Percentiles rank a stretch among this genome's conserved stretches.
phyloP scores from a whole-genome alignment of 1,140 invertebrate genomes.

The Protaetia brevitarsis region DNA sequence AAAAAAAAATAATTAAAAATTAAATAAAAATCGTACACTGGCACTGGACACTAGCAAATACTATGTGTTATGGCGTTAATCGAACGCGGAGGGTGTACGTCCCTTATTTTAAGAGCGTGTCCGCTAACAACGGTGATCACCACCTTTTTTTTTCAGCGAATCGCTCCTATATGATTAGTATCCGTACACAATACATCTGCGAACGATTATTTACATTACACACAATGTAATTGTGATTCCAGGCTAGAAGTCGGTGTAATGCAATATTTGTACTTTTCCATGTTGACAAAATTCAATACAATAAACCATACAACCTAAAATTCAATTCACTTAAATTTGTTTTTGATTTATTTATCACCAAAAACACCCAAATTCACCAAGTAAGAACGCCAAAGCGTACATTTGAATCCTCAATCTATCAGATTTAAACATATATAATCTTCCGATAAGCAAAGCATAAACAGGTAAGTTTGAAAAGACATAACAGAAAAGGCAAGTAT shows the following conservation, averaged over 20 bases:
- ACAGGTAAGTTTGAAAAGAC: no score
- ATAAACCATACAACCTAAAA: constrained; percentile 48
- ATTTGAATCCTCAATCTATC: no score
- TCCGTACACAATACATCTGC: constrained; percentile 8
- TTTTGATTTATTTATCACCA: neutral
- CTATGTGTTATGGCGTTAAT: constrained; percentile 26
- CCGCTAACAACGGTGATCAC: no score
- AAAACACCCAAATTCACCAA: no score
- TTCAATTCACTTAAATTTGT: constrained; percentile 3
- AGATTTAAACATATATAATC: no score
- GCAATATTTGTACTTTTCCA: constrained; percentile 54
- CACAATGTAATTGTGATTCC: constrained; percentile 46
- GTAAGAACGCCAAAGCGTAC: neutral
- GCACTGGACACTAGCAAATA: constrained; percentile 44
- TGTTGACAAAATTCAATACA: constrained; percentile 52
- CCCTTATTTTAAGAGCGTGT: neutral
- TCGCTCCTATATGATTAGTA: neutral
- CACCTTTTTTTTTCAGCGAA: neutral
- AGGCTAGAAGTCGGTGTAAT: constrained; percentile 50
- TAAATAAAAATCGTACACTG: constrained; percentile 33
- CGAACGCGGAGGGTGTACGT: neutral
- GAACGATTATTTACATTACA: constrained; percentile 31
- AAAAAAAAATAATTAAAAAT: constrained; percentile 21
- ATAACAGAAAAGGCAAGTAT: no score
- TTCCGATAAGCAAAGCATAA: no score